Evolutionary conservation across 1,140 invertebrate genomes (phyloP), one percentile per base, ranked within the genome.

Genomic region (Drusus annulatus): DNA sequence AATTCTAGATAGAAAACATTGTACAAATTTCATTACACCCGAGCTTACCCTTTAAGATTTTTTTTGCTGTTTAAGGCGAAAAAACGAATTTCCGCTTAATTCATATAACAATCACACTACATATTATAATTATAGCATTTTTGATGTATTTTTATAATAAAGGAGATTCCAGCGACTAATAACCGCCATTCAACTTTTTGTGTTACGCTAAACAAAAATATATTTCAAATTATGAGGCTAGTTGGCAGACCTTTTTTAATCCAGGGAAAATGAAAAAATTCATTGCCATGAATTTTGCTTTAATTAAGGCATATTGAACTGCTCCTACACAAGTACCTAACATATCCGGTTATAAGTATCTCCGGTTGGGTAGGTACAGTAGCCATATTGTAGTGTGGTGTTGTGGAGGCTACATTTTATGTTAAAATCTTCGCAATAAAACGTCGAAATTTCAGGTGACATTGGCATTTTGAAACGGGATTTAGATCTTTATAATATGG

Each of bases 371-470:
- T 19, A 15, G 56, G 17, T 60, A 13, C 56, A 15, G 13, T 17
- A 60, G 8, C 56, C 15, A 17, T 13, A 3, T 0, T 23, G 56
- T 23, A 23, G 17, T 19, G 19, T 45, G 36, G 36, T 3, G 36
- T 1, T 65, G 25, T 65, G 62, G 23, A 7, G 16, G 45, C 10
- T 54, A 71, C 54, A 50, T 52, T 71, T 23, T 19, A 19, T 23
- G 50, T 51, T 52, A 71, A 71, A 71, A 50, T 51, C 19, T 71
- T 71, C 50, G 68, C 21, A 71, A 71, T 71, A 71, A 71, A 71
- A 71, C 63, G 23, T 50, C 36, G 36, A 45, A 23, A 25, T 71
- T 71, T 52, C 68, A 71, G 68, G 68, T 71, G 25, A 71, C 36
- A 71, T 71, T 71, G 36, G 68, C 52, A 71, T 71, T 71, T 23